Base-by-base conservation (phyloP, 1,140 invertebrate genomes). In the Pseudoatta argentina region DNA sequence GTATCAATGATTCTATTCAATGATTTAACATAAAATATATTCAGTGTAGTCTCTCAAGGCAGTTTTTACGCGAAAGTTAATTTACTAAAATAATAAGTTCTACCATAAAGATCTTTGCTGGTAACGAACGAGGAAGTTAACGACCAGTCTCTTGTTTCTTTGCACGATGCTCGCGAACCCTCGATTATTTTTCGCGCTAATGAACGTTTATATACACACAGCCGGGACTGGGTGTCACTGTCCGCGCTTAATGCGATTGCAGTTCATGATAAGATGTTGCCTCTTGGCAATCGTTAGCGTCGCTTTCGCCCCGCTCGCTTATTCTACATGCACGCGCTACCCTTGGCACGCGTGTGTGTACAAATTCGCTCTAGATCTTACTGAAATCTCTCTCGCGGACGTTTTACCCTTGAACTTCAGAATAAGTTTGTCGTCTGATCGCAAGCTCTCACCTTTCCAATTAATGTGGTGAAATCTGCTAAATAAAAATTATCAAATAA, bases 141-240 rank as follows among this genome's bases (percentile, higher is more conserved):
- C 92, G 93, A 93, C 87, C 77, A 87, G 87, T 89, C 90, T 90
- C 90, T 86, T 51, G 21, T 77, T 86, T 55, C 91, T 91, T 88
- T 63, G 77, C 88, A 86, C 91, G 91, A 92, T 91, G 88, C 85
- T 78, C 85, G 91, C 89, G 90, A 92, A 88, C 87, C 87, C 90
- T 93, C 92, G 92, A 94, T 95, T 94, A 94, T 94, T 94, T 94
- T 94, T 94, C 94, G 91, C 94, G 89, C 93, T 95, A 95, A 95
- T 94, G 94, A 95, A 95, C 92, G 88, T 91, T 89, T 89, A 91
- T 79, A 88, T 86, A 82, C 78, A 44, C 39, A 82, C 64, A 77
- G 71, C 71, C 86, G 83, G 71, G 34, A 51, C 88, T 92, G 94
- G 93, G 92, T 93, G 94, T 93, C 93, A 94, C 93, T 93, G 93